Conservation (phyloP, 64 coral and sea anemone species). For the Hydrozoanthus tunicans region DNA sequence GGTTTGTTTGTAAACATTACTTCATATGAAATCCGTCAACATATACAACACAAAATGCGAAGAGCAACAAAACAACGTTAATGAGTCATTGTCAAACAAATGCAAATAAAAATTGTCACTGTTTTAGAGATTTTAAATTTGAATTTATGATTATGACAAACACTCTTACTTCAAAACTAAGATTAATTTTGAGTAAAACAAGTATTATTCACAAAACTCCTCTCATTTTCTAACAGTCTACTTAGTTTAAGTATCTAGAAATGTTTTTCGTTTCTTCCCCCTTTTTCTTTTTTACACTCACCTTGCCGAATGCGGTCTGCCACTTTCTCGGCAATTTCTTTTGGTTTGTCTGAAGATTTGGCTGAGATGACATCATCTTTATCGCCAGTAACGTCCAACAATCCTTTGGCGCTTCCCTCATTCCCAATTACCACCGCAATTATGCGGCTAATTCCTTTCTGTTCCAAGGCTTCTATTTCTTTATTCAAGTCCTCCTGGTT, state of each 20-base stretch:
- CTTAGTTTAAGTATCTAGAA: not conserved
- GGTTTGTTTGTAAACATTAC: too few relatives aligned
- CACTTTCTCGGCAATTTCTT: conserved; percentile 73
- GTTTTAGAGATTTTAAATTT: too few relatives aligned
- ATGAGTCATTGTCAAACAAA: too few relatives aligned
- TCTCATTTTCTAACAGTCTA: too few relatives aligned
- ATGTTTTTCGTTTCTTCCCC: not conserved
- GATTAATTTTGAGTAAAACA: too few relatives aligned
- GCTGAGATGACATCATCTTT: conserved; percentile 63
- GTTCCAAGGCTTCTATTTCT: conserved; percentile 14
- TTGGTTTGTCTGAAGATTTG: conserved; percentile 38
- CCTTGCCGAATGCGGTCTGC: conserved; percentile 62
- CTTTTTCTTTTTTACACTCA: not conserved
- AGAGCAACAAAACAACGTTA: too few relatives aligned
- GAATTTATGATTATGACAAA: too few relatives aligned
- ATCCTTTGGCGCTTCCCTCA: conserved; percentile 45
- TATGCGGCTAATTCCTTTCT: conserved; percentile 52
- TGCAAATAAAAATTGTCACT: too few relatives aligned
- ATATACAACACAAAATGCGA: too few relatives aligned
- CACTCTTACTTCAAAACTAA: too few relatives aligned
- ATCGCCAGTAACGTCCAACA: conserved; percentile 52
- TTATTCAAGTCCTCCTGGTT: conserved; percentile 23
- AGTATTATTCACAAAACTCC: too few relatives aligned
- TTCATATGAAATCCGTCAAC: too few relatives aligned
- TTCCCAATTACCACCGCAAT: conserved; percentile 68